Evolutionary conservation across 2,888 invertebrate genomes (phyloP).

Genomic region (Cerastoderma edule): DNA sequence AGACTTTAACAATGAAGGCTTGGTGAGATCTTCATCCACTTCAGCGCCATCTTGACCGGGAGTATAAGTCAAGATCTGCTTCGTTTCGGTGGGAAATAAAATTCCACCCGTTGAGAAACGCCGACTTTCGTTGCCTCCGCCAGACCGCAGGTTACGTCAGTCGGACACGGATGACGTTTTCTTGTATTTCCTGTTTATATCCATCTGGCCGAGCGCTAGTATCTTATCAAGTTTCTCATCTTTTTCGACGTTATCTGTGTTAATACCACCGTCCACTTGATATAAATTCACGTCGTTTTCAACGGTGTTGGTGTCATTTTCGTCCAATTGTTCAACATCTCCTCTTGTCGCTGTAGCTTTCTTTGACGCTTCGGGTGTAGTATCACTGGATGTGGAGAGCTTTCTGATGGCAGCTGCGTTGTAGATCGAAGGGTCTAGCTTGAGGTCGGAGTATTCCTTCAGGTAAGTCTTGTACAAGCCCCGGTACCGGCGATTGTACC

Average conservation of each 20-base stretch:
- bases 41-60: no score
- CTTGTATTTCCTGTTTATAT: background rate
- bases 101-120: slow-evolving; percentile 20
- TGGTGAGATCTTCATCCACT: no score
- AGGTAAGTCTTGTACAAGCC: slow-evolving; percentile 40
- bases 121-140: background rate
- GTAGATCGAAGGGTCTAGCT: slow-evolving; percentile 24
- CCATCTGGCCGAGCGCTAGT: slow-evolving; percentile 10
- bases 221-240: slow-evolving; percentile 1
- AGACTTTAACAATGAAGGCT: no score
- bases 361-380: background rate
- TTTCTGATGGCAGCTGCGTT: slow-evolving; percentile 3
- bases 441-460: slow-evolving; percentile 32
- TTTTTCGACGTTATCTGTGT: background rate
- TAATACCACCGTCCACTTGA: background rate
- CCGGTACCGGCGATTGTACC: slow-evolving; percentile 42
- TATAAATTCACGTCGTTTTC: background rate
- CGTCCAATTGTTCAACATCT: background rate
- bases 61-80: no score
- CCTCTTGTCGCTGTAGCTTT: background rate
- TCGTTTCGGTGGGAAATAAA: no score
- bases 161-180: slow-evolving; percentile 2
- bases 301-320: background rate
- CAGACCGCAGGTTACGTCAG: background rate
- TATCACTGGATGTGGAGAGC: slow-evolving; percentile 16